Evolutionary conservation across 2,113 vertebrate genomes (phyloP).

Genomic region (Leuciscus idus): DNA sequence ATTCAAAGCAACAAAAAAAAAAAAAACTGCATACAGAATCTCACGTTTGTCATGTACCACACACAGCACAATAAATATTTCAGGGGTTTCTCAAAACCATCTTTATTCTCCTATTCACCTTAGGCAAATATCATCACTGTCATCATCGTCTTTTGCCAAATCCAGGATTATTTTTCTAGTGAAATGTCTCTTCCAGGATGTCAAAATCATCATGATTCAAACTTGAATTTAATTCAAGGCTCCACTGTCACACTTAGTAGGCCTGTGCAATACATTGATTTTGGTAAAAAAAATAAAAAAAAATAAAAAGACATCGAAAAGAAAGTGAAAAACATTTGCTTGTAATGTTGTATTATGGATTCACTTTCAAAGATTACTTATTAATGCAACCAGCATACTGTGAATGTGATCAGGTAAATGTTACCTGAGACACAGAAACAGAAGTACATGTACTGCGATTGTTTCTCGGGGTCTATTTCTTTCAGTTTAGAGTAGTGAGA

Average conservation of each 20-base stretch:
- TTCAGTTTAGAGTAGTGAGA: not conserved
- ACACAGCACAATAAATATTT: constrained; percentile 11
- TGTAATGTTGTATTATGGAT: constrained; percentile 47
- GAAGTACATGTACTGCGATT: not conserved
- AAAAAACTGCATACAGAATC: not conserved
- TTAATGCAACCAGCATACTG: constrained; percentile 5
- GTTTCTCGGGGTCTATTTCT: not conserved
- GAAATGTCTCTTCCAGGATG: constrained; percentile 55
- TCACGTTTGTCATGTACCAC: not conserved
- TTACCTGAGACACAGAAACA: constrained; percentile 26
- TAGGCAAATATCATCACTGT: constrained; percentile 61
- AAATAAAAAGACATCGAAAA: not conserved
- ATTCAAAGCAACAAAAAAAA: not conserved
- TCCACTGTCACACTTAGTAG: constrained; percentile 47
- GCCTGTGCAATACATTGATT: constrained; percentile 56
- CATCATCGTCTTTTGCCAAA: constrained; percentile 38
- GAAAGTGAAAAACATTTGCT: constrained; percentile 3
- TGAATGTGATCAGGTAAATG: not conserved
- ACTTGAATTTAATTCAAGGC: constrained; percentile 31
- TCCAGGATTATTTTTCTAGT: constrained; percentile 46
- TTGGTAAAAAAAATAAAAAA: constrained; percentile 15
- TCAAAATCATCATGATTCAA: constrained; percentile 49
- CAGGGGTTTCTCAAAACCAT: constrained; percentile 72
- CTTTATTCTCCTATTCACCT: constrained; percentile 82
- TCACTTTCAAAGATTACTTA: constrained; percentile 45